Evolutionary conservation across 2,113 vertebrate species (phyloP).

Genomic region (Elanoides forficatus): DNA sequence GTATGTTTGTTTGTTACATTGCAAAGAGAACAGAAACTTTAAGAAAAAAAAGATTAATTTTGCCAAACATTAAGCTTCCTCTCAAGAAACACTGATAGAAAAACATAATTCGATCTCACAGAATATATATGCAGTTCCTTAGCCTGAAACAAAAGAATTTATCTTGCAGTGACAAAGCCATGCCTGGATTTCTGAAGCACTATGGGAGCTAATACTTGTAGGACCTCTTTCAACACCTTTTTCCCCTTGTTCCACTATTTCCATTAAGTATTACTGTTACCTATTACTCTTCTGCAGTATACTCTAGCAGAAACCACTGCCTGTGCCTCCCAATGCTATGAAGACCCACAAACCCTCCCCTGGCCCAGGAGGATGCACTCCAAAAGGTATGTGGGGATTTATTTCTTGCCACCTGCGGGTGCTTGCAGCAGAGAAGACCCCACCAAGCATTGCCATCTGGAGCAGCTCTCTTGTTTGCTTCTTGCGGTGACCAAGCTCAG

Average conservation of each 20-base stretch:
- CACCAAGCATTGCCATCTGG: neutral
- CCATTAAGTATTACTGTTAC: neutral
- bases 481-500: neutral
- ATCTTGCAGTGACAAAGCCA: neutral
- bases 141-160: neutral
- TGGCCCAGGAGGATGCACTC: neutral
- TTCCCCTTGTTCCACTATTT: neutral
- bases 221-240: neutral
- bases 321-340: neutral
- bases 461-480: neutral
- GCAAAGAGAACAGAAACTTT: neutral
- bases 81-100: neutral
- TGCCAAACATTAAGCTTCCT: neutral
- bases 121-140: neutral
- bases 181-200: neutral
- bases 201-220: neutral
- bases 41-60: neutral
- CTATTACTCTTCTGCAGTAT: neutral
- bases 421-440: neutral
- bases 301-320: neutral
- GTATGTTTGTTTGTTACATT: neutral
- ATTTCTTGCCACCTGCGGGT: neutral
- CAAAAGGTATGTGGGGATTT: neutral
- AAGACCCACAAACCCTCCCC: neutral
- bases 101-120: neutral